Evolutionary conservation across 2,888 invertebrate genomes (phyloP).

Genomic region (Oscheius sp.): DNA sequence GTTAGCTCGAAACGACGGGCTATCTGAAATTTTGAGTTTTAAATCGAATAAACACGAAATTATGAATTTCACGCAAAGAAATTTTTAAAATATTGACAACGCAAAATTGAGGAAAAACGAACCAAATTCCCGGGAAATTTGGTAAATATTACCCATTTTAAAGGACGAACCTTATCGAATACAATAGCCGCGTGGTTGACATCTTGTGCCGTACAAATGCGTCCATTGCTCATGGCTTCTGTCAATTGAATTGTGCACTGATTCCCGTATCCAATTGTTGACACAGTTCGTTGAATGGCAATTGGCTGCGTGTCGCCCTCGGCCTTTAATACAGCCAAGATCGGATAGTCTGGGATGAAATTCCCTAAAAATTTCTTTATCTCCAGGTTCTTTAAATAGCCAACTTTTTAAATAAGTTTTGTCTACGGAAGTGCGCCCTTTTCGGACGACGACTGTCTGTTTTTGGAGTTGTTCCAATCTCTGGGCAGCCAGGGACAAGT

Average conservation of each 20-base stretch:
- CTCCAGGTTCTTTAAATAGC: not conserved
- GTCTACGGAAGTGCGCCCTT: not conserved
- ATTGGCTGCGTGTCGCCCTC: slow-evolving; percentile 26
- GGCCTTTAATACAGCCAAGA: slow-evolving; percentile 32
- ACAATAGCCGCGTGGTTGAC: slow-evolving; percentile 34
- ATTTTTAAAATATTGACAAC: not conserved
- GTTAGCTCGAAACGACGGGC: slow-evolving; percentile 13
- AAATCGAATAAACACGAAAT: no score
- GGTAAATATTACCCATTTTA: no score
- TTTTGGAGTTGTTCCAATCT: slow-evolving; percentile 12
- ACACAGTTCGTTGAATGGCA: slow-evolving; percentile 32
- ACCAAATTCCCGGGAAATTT: not conserved
- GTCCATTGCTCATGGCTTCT: not conserved
- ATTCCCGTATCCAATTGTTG: slow-evolving; percentile 15
- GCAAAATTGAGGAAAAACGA: not conserved
- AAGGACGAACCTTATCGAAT: slow-evolving; percentile 41
- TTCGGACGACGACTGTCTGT: not conserved
- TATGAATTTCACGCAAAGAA: not conserved
- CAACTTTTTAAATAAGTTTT: not conserved
- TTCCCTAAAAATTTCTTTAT: slow-evolving; percentile 15
- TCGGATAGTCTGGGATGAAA: slow-evolving; percentile 28
- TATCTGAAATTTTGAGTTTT: slow-evolving; percentile 26
- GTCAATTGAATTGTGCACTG: not conserved
- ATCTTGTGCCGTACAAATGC: slow-evolving; percentile 28
- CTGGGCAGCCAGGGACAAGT: slow-evolving; percentile 12